These are phyloP conservation scores for Pristionchus entomophagus DNA, from an alignment of 2,888 invertebrate genomes.

Conservation along the genomic window DNA sequence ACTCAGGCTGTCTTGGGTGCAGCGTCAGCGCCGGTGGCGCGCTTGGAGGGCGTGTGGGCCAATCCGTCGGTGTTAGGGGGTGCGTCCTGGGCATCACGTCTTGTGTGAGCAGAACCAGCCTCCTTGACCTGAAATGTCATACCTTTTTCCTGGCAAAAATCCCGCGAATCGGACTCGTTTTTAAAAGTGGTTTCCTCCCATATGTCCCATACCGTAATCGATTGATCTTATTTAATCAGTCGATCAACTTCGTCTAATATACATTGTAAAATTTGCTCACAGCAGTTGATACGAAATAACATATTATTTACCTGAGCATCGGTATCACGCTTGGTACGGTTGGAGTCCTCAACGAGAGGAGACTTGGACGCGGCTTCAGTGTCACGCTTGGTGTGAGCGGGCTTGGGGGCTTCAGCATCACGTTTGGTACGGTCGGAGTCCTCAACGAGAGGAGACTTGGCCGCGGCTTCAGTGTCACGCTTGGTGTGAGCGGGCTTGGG, in stretches of 20 bases:
- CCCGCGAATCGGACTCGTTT: neutral
- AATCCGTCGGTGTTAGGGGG: neutral
- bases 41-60: neutral
- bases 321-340: neutral
- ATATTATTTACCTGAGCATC: neutral
- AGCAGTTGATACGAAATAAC: no score
- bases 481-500: neutral
- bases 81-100: neutral
- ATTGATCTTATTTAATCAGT: no score
- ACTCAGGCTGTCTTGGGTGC: neutral
- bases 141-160: no score
- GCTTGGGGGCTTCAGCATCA: neutral
- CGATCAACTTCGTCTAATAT: no score
- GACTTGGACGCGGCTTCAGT: neutral
- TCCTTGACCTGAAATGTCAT: neutral
- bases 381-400: neutral
- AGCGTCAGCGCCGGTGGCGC: neutral
- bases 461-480: neutral
- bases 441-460: neutral
- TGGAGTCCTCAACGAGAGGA: no score
- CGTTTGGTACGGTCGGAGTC: neutral
- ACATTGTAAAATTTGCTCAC: no score
- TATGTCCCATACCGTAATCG: no score
- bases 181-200: neutral
- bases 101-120: neutral